A percentile compares a stretch with the other conserved stretches of the same genome.
These are phyloP conservation scores for Drosophila lacertosa DNA, from an alignment of 1,140 invertebrate genomes.

Conservation along the genomic window DNA sequence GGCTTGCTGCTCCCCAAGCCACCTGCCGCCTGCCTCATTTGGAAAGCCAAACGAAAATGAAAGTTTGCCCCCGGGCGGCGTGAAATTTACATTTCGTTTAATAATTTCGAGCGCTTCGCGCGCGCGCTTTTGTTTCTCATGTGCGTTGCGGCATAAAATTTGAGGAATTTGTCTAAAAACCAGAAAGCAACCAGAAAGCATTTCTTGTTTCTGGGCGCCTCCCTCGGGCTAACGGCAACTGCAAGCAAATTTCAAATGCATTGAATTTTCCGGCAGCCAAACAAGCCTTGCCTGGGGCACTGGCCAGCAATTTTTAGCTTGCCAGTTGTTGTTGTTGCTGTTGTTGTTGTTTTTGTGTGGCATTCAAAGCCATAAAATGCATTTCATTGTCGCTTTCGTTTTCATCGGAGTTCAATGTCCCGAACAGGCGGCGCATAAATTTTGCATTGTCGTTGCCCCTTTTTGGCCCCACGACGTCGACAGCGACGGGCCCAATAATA, in stretches of 20 bases:
- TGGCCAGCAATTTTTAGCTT: constrained; percentile 27
- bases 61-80: constrained; percentile 54
- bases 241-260: constrained; percentile 35
- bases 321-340: not conserved
- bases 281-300: constrained; percentile 35
- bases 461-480: constrained; percentile 16
- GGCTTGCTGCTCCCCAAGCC: too few species aligned
- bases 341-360: constrained; percentile 11
- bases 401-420: constrained; percentile 70
- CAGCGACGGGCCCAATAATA: constrained; percentile 26
- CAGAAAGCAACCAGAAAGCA: constrained; percentile 29
- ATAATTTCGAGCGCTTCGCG: constrained; percentile 75
- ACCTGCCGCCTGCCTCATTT: constrained; percentile 63
- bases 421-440: constrained; percentile 35
- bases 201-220: constrained; percentile 11
- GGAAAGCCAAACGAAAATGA: constrained; percentile 78
- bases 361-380: constrained; percentile 55
- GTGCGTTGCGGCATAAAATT: constrained; percentile 72
- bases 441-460: constrained; percentile 32
- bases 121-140: too few species aligned
- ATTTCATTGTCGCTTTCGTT: constrained; percentile 78
- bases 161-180: constrained; percentile 63
- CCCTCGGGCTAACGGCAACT: constrained; percentile 13
- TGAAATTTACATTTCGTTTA: constrained; percentile 81
- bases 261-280: constrained; percentile 62